Evolutionary conservation across 2,113 vertebrate genomes (phyloP).

Genomic region (Ophthalmolycus amberensis): DNA sequence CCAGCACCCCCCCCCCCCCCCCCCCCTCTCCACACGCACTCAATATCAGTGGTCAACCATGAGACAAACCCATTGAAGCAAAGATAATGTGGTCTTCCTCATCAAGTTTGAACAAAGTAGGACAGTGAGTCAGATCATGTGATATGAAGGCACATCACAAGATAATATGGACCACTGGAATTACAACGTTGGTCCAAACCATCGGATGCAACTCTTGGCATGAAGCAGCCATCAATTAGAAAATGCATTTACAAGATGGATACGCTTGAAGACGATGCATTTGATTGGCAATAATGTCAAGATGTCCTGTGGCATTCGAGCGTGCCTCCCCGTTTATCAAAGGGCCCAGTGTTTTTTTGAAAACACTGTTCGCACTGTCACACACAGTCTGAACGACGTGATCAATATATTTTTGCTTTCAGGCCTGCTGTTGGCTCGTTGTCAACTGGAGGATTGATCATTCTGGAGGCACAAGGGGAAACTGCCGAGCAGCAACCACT

Average conservation of each 20-base stretch:
- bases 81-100: slow-evolving; percentile 22
- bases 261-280: background rate
- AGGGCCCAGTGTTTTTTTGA: slow-evolving; percentile 1
- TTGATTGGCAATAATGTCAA: slow-evolving; percentile 25
- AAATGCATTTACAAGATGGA: background rate
- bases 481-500: background rate
- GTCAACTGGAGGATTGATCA: slow-evolving; percentile 2
- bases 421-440: slow-evolving; percentile 12
- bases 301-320: slow-evolving; percentile 30
- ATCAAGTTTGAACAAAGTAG: slow-evolving; percentile 19
- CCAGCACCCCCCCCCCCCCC: background rate
- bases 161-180: background rate
- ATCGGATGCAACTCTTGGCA: background rate
- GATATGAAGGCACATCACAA: background rate
- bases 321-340: slow-evolving; percentile 11
- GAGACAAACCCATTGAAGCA: slow-evolving; percentile 37
- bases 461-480: slow-evolving; percentile 12
- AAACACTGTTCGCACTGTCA: background rate
- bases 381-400: slow-evolving; percentile 16
- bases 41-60: slow-evolving; percentile 36
- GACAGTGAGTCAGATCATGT: slow-evolving; percentile 37
- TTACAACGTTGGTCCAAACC: background rate
- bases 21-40: background rate
- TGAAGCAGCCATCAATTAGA: background rate
- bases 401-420: slow-evolving; percentile 33